Percentiles rank a stretch among this genome's conserved stretches.
Conservation (phyloP, 64 coral and sea anemone genomes). For the Montipora cactus region DNA sequence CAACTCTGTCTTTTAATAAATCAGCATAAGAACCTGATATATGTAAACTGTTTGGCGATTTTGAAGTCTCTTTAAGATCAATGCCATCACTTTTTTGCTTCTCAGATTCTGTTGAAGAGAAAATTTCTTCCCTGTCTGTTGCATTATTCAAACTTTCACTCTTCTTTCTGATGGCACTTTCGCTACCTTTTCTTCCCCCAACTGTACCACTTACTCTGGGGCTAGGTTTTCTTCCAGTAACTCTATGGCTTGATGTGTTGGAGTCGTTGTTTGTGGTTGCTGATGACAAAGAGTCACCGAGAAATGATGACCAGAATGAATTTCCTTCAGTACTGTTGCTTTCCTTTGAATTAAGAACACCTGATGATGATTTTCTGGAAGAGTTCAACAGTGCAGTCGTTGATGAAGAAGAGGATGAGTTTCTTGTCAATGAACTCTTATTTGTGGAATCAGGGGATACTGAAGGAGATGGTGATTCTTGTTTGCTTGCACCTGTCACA, state of each 20-base stretch:
- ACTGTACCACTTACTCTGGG: neutral
- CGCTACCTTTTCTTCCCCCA: neutral
- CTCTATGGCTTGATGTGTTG: slow-evolving; percentile 20
- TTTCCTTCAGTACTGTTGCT: slow-evolving; percentile 34
- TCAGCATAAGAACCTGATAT: neutral
- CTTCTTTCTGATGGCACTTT: neutral
- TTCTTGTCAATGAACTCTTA: neutral
- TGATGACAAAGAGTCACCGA: slow-evolving; percentile 61
- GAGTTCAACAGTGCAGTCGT: neutral
- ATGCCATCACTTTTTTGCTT: neutral
- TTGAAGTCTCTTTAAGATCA: neutral
- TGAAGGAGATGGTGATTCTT: neutral
- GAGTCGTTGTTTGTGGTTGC: neutral
- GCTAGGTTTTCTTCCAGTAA: slow-evolving; percentile 14
- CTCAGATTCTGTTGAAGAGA: neutral
- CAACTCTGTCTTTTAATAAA: neutral
- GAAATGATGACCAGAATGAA: slow-evolving; percentile 93
- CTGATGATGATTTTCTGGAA: slow-evolving; percentile 2
- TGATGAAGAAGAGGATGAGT: slow-evolving; percentile 4
- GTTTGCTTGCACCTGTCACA: neutral
- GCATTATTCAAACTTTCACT: neutral
- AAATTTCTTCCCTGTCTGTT: neutral
- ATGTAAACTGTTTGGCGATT: neutral
- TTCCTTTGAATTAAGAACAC: neutral
- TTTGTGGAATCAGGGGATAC: neutral